Evolutionary conservation across 2,113 vertebrate genomes (phyloP), one percentile per base, ranked within the genome.

Genomic region (Phycodurus eques): DNA sequence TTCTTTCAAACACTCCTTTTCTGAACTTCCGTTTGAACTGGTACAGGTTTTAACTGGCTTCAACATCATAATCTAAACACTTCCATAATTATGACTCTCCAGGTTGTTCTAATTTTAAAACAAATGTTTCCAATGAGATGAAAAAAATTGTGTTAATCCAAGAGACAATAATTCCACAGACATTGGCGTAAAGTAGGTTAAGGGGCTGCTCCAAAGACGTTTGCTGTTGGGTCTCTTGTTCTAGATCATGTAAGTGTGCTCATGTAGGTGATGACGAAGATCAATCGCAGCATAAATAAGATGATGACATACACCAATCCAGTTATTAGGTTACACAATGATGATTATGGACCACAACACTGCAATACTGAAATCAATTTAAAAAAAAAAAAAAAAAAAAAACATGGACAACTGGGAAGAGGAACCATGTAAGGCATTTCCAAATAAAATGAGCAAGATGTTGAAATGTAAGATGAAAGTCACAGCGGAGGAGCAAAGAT

Each of bases 401-500:
- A 68, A 60, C 61, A n/a, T 69, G 63, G 73, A 76, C 53, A 47
- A 20, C 2, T 59, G 35, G n/a, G n/a, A 53, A 20, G 44, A 17
- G 31, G 27, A 22, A 33, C 13, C 47, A 4, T 6, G n/a, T 10
- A 2, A 56, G n/a, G 54, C 3, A 22, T 27, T 59, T 59, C 22
- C 12, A 59, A 56, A 22, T 10, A 74, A 65, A 66, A 69, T 35
- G 69, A 67, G 7, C n/a, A 12, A 35, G 56, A 75, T 49, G 17
- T 22, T 35, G 39, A 74, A 59, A 54, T 47, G 51, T 4, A 2
- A 57, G 67, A 63, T 64, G 20, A 68, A 81, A 66, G 71, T 60
- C 27, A 70, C 15, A 64, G 10, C 72, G 44, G 42, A 42, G 4
- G 47, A 73, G 49, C 84, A 82, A 73, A 73, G 47, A 70, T 77